phyloP scores from a whole-genome alignment of 53 echinoderm and acorn worm species.

The Antedon mediterranea region DNA sequence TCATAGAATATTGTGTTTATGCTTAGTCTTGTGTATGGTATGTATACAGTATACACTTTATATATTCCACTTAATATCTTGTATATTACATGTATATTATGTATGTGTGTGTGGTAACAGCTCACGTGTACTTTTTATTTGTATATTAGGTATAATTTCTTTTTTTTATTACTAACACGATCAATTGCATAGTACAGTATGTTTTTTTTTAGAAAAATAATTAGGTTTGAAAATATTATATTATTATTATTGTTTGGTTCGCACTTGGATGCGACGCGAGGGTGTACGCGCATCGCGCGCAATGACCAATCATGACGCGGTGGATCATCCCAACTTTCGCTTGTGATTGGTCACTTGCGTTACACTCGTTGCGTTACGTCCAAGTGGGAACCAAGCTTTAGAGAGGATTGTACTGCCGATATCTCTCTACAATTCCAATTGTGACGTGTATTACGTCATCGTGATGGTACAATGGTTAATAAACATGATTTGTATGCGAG shows the following conservation, averaged over 20 bases:
- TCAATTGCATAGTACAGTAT: neutral
- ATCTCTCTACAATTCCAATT: neutral
- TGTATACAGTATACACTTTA: neutral
- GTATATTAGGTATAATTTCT: neutral
- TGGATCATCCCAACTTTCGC: too few species aligned
- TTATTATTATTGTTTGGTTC: neutral
- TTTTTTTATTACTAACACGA: neutral
- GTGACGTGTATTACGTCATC: neutral
- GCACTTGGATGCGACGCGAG: too few species aligned
- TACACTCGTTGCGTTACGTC: too few species aligned
- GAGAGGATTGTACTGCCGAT: too few species aligned
- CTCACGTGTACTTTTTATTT: neutral
- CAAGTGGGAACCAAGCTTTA: too few species aligned
- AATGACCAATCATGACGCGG: too few species aligned
- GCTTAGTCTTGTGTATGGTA: too few species aligned
- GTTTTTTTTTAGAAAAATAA: neutral
- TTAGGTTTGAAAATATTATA: neutral
- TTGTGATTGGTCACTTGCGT: too few species aligned
- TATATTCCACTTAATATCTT: neutral
- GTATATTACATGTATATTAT: neutral
- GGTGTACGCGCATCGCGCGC: too few species aligned
- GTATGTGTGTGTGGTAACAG: neutral
- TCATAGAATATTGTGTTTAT: too few species aligned
- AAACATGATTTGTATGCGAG: neutral
- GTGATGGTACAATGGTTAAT: neutral